A percentile compares a stretch with the other conserved stretches of the same genome.
These are phyloP conservation scores for Microplitis manilae DNA, from an alignment of 2,888 invertebrate species.

Conservation along the genomic window DNA sequence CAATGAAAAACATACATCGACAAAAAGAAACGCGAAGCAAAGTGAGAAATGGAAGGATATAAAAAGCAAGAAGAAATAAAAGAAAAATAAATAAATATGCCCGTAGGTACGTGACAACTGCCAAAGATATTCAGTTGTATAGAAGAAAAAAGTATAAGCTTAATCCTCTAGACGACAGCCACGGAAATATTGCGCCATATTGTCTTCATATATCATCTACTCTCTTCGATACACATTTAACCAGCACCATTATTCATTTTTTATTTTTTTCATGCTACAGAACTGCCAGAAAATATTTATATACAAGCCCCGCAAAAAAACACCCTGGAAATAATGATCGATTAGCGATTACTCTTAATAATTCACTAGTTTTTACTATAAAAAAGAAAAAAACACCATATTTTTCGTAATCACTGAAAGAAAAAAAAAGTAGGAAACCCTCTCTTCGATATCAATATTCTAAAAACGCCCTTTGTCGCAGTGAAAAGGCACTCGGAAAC, in stretches of 20 bases:
- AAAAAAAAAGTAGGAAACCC: background rate
- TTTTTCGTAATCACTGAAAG: background rate
- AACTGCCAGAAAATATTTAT: background rate
- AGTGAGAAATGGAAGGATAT: slow-evolving; percentile 36
- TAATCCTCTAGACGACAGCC: background rate
- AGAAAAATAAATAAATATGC: background rate
- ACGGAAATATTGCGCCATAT: background rate
- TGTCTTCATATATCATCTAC: slow-evolving; percentile 1
- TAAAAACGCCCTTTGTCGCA: slow-evolving; percentile 70
- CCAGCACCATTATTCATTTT: background rate
- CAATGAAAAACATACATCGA: slow-evolving; percentile 29
- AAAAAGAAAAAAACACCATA: background rate
- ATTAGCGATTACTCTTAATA: background rate
- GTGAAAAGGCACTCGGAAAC: slow-evolving; percentile 60
- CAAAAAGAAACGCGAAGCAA: slow-evolving; percentile 32
- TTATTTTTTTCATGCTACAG: background rate
- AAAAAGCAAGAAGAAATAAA: slow-evolving; percentile 8
- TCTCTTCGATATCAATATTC: slow-evolving; percentile 70
- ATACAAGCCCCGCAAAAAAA: background rate
- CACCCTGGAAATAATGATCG: background rate
- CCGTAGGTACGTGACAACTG: background rate
- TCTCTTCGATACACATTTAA: background rate
- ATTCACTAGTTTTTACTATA: background rate
- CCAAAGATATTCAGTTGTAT: background rate
- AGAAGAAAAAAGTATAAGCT: slow-evolving; percentile 1